Base-by-base conservation (phyloP, 2,113 vertebrate genomes). In the Canis aureus region DNA sequence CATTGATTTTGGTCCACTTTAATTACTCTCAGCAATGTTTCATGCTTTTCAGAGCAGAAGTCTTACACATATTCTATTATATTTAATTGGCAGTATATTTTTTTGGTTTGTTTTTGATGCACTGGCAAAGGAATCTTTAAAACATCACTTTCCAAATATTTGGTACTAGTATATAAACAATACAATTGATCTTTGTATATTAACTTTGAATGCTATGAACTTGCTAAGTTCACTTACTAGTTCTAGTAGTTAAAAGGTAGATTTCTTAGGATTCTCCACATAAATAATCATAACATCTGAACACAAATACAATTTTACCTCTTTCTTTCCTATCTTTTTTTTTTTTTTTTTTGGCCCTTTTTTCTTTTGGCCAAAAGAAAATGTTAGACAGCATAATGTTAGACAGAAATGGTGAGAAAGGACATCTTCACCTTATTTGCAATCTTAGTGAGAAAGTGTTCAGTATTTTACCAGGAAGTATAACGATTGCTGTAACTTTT, bases 111-210 rank as follows among this genome's bases (percentile, higher is more conserved):
- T 10, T 94, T 78, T 64, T 66, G 82, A 57, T 86, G 43, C 17
- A 57, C 38, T 57, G 10, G 74, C 51, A 81, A 93, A 86, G 8
- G 32, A 20, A 74, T 71, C 80, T 85, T 94, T 60, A 55, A 55
- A 60, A 69, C 81, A 69, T 93, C 38, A 62, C 80, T 27, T 87
- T 27, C 74, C 43, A 69, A 96, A 29, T 51, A 91, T 17, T 60
- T 89, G 35, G 86, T 96, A n/a, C 80, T 86, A 32, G 13, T 49
- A 74, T 67, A 59, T 53, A 53, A 85, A 85, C 60, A 80, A 83
- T 62, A 82, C 69, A 92, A 82, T 27, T 71, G 17, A 78, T 76
- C 86, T 83, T 87, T 83, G 20, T 59, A 67, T 89, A 43, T 89
- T 88, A 73, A 49, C 35, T 17, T 94, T 78, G 29, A 88, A 38